Evolutionary conservation across 2,888 invertebrate genomes (phyloP), one percentile per base, ranked within the genome.

Genomic region (Oxystoma pomonae): DNA sequence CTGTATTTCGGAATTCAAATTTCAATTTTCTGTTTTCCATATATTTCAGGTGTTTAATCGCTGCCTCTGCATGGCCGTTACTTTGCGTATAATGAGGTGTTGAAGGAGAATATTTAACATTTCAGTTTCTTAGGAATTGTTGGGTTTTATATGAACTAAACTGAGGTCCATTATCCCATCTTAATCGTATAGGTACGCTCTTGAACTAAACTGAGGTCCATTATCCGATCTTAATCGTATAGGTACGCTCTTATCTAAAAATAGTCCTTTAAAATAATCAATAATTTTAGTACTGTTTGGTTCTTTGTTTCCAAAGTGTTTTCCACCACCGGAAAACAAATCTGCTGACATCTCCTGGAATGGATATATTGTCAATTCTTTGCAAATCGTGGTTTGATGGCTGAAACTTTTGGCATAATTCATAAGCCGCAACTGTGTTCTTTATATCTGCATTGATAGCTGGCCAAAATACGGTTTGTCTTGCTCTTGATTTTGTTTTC

Each of bases 401-500:
- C 16, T 12, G 50, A n/a, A n/a, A n/a, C n/a, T n/a, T n/a, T n/a
- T n/a, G n/a, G n/a, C n/a, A n/a, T n/a, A n/a, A n/a, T n/a, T 53
- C 53, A 53, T 5, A 53, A 18, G 18, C 53, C 18, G 3, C 53
- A 7, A 53, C n/a, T 9, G 16, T 53, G n/a, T 7, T 53, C n/a
- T 18, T 53, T 53, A 53, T 53, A 18, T 53, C n/a, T 9, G 53
- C 3, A 53, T 53, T 53, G 7, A 53, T 3, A 53, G 7, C n/a
- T 9, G 53, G 3, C 53, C 53, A 53, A 53, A 53, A 53, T 53
- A 53, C n/a, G 7, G 53, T 53, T 53, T 53, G 53, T 53, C 53
- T 53, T n/a, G 53, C 53, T 53, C 53, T 3, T 9, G 53, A 3
- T 3, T 53, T 53, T 53, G 53, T 53, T 16, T 53, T 53, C 7